Evolutionary conservation across 2,113 vertebrate species (phyloP).

Genomic region (Leiothrix lutea): DNA sequence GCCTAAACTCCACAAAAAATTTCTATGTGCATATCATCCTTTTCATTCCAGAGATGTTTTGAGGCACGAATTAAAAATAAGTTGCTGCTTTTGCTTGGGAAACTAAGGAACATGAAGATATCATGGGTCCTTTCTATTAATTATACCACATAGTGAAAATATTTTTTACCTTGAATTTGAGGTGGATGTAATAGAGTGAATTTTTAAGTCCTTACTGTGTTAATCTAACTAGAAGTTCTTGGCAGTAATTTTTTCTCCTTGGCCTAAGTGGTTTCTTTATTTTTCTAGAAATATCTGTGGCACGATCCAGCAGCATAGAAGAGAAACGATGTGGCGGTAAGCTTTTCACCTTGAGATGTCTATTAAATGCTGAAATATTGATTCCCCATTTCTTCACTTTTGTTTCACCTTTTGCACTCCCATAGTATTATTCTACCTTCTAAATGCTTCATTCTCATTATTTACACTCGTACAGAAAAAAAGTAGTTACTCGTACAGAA

Average conservation of each 20-base stretch:
- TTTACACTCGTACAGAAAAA: neutral
- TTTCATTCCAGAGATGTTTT: neutral
- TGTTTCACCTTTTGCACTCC: neutral
- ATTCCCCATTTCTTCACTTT: neutral
- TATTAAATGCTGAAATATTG: neutral
- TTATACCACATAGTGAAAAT: neutral
- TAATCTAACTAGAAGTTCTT: neutral
- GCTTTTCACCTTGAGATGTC: neutral
- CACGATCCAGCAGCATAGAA: conserved; percentile 89
- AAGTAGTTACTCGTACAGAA: neutral
- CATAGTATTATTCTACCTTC: neutral
- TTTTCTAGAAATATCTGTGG: conserved; percentile 90
- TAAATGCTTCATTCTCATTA: neutral
- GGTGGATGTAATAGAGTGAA: neutral
- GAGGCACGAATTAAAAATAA: neutral
- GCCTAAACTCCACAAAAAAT: neutral
- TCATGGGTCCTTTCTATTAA: neutral
- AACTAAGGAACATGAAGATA: neutral
- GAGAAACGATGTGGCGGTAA: conserved; percentile 93
- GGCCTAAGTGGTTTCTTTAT: conserved; percentile 13
- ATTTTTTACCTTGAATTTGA: neutral
- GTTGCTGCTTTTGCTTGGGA: neutral
- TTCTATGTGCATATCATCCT: neutral
- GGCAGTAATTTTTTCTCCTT: neutral
- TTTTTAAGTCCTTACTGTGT: neutral